A percentile compares a stretch with the other conserved stretches of the same genome.
Conservation (phyloP, 2,797 vertebrate genomes). For the Trematomus bernacchii region DNA sequence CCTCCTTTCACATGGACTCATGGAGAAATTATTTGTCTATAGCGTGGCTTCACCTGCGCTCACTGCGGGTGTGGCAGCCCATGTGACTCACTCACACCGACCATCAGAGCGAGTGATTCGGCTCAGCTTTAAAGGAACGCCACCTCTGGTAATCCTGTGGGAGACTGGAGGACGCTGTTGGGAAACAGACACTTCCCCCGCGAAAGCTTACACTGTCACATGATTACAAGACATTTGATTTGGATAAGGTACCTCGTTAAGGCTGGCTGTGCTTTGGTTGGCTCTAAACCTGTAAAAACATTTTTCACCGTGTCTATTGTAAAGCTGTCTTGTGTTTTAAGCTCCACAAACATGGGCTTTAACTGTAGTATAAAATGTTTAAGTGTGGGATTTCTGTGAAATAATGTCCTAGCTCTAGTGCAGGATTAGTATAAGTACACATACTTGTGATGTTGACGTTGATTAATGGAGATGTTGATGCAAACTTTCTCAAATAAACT, state of each 20-base stretch:
- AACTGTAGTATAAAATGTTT: neutral
- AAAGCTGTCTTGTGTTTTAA: neutral
- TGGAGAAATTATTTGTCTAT: conserved; percentile 32
- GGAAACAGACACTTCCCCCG: conserved; percentile 50
- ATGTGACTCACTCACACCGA: conserved; percentile 70
- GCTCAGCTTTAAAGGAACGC: conserved; percentile 52
- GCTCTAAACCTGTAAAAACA: conserved; percentile 5
- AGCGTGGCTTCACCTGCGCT: conserved; percentile 62
- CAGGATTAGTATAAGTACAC: conserved; percentile 15
- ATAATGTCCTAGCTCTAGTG: neutral
- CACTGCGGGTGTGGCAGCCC: conserved; percentile 70
- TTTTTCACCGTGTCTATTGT: conserved; percentile 4
- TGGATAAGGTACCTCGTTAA: conserved; percentile 28
- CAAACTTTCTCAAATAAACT: conserved; percentile 11
- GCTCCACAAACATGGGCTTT: neutral
- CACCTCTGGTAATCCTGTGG: conserved; percentile 64
- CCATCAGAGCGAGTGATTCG: conserved; percentile 53
- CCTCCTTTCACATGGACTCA: conserved; percentile 27
- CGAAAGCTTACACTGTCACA: conserved; percentile 70
- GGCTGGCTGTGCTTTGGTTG: conserved; percentile 13
- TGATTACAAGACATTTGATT: conserved; percentile 64
- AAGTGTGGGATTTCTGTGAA: neutral
- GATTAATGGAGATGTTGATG: neutral
- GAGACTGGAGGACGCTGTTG: conserved; percentile 40
- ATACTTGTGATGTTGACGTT: neutral